Percentiles rank a stretch among this genome's conserved stretches.
Conservation (phyloP, 2,797 vertebrate species). For the Phataginus tetradactyla region DNA sequence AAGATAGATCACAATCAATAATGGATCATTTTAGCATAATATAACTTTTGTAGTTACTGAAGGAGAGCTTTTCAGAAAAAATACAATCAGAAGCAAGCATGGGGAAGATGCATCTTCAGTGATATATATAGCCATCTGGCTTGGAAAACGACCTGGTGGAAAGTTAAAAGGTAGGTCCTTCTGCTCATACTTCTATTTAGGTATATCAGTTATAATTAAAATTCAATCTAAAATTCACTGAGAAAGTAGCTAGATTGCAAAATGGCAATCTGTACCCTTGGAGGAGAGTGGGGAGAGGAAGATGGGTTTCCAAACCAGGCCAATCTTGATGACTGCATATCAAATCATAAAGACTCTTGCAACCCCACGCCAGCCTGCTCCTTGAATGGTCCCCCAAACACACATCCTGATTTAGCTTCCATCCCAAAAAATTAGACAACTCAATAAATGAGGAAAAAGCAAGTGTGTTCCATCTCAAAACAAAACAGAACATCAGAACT, state of each 20-base stretch:
- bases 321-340: background rate
- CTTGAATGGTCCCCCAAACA: background rate
- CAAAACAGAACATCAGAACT: background rate
- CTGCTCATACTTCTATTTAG: background rate
- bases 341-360: background rate
- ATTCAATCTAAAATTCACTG: constrained; percentile 5
- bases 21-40: constrained; percentile 15
- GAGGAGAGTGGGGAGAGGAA: background rate
- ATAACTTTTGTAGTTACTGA: constrained; percentile 9
- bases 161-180: background rate
- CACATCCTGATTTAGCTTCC: background rate
- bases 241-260: background rate
- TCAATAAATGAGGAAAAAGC: background rate
- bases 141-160: background rate
- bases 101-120: background rate
- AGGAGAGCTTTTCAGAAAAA: constrained; percentile 48
- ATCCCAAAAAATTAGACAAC: background rate
- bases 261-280: background rate
- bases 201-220: background rate
- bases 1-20: constrained; percentile 42
- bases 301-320: background rate
- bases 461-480: background rate
- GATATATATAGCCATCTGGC: background rate
- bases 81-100: background rate
- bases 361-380: background rate